Evolutionary conservation across 2,888 invertebrate species (phyloP).

Genomic region (Drosophila meridionalis): DNA sequence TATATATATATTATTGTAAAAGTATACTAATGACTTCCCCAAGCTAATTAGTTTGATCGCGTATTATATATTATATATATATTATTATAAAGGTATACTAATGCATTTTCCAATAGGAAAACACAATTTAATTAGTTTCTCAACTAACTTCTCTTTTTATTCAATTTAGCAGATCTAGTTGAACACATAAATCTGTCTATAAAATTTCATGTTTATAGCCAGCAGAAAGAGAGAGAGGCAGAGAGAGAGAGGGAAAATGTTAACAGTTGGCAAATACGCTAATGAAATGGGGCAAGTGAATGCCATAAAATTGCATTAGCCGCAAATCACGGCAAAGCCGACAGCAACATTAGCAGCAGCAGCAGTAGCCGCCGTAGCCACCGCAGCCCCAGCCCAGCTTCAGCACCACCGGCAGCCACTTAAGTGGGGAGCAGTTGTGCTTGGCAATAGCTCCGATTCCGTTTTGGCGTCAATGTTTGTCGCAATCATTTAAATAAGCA

Average conservation of each 20-base stretch:
- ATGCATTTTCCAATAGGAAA: not conserved
- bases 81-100: not conserved
- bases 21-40: no score
- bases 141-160: not conserved
- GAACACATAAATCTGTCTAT: slow-evolving; percentile 8
- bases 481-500: slow-evolving; percentile 53
- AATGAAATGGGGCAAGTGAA: slow-evolving; percentile 53
- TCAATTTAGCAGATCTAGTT: not conserved
- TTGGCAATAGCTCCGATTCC: slow-evolving; percentile 34
- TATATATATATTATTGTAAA: not conserved
- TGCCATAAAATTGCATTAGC: slow-evolving; percentile 51
- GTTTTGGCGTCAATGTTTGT: slow-evolving; percentile 31
- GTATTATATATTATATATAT: not conserved
- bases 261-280: slow-evolving; percentile 36
- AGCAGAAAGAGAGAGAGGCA: not conserved
- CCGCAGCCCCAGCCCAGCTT: no score
- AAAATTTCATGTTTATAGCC: slow-evolving; percentile 15
- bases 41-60: no score
- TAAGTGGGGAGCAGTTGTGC: slow-evolving; percentile 40
- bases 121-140: not conserved
- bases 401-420: not conserved
- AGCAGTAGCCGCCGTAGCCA: not conserved
- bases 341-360: slow-evolving; percentile 10
- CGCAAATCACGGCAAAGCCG: slow-evolving; percentile 42
- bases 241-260: slow-evolving; percentile 22